These are phyloP conservation scores for Phrynocephalus guinanensis DNA, from an alignment of 2,797 vertebrate species.

Conservation along the genomic window DNA sequence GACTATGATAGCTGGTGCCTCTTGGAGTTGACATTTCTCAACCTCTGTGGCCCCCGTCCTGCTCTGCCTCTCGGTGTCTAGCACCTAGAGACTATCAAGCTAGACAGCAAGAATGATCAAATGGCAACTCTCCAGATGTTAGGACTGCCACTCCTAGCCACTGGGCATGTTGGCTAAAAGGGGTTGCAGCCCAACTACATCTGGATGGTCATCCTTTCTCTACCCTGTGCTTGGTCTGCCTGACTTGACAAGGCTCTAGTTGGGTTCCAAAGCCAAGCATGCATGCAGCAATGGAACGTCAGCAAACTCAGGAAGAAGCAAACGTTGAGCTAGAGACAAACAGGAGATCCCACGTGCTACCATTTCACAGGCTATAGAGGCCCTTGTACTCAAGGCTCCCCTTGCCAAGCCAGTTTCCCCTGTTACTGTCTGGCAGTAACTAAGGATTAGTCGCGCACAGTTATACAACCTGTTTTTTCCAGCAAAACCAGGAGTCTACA, in stretches of 20 bases:
- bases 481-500: not conserved
- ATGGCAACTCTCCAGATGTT: not conserved
- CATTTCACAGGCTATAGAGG: not conserved
- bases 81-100: no score
- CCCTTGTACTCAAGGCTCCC: not conserved
- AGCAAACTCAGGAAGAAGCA: not conserved
- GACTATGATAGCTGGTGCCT: no score
- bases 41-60: not conserved
- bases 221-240: not conserved
- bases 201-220: no score
- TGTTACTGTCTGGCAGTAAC: not conserved
- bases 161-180: not conserved
- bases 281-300: not conserved
- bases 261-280: not conserved
- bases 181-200: not conserved
- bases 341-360: not conserved
- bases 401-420: slow-evolving; percentile 25
- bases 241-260: not conserved
- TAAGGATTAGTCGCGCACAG: not conserved
- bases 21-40: no score
- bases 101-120: no score
- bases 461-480: slow-evolving; percentile 19
- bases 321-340: not conserved
- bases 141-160: not conserved
- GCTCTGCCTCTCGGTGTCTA: no score